Base-by-base conservation (phyloP, 1,140 invertebrate genomes). In the Drosophila sucinea region DNA sequence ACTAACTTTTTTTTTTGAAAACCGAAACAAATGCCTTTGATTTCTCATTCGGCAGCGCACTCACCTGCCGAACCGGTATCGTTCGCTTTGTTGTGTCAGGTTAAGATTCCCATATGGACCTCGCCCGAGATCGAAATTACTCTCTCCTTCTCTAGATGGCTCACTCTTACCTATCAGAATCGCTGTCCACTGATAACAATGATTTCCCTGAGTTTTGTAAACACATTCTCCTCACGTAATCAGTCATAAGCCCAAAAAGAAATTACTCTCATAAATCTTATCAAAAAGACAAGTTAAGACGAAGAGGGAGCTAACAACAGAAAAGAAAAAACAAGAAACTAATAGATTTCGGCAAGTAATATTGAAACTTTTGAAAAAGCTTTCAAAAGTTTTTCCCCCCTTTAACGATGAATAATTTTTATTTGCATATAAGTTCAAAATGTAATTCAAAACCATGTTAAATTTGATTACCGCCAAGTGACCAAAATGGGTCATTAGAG, bases 191-290 rank as follows among this genome's bases (percentile, higher is more conserved):
- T 71, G 75, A 79, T 82, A 75, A 76, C 38, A 55, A 47, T 44
- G 51, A 33, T 64, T 27, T 68, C 40, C 40, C 67, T 35, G 62
- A 17, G 33, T 51, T 47, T 60, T 61, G 73, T 70, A 67, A 68
- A 29, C 78, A 66, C 32, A 71, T 67, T 27, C n/a, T 10, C 35
- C 5, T 63, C 7, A 32, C 27, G 29, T 76, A 58, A 83, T 83
- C 68, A 72, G 68, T 58, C 66, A 65, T 33, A 67, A 67, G 27
- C 58, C 44, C 44, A 27, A 27, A 5, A 6, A 47, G 6, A 27
- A 51, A 27, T 27, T 17, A 7, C n/a, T 51, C 6, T 23, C 1
- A 47, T 10, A 2, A 25, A 47, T 7, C 17, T 7, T 51, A 51
- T 51, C 44, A 51, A 6, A 25, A 47, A 51, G 44, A 51, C 27